A percentile compares a stretch with the other conserved stretches of the same genome.
Evolutionary conservation across 2,888 invertebrate genomes (phyloP).

Genomic region (Cinara cedri): DNA sequence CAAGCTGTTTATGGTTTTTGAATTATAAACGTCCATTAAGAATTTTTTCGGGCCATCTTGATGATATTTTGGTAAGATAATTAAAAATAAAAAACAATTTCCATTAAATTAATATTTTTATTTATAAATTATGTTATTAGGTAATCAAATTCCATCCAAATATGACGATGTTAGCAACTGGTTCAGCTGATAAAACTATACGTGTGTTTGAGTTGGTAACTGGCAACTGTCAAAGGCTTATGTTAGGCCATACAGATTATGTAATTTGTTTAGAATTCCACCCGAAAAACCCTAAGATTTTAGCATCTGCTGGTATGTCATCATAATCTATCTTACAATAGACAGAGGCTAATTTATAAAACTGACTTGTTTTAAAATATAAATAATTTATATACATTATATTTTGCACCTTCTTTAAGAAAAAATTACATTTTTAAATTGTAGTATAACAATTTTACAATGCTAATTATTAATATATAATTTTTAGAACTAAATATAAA

Average conservation of each 20-base stretch:
- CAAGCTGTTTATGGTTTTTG: slow-evolving; percentile 80
- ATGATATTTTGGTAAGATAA: slow-evolving; percentile 79
- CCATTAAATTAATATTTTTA: slow-evolving; percentile 24
- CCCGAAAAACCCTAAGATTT: slow-evolving; percentile 77
- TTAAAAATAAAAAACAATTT: slow-evolving; percentile 9
- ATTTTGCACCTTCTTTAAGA: background rate
- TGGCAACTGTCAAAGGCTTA: slow-evolving; percentile 80
- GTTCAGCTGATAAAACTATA: slow-evolving; percentile 87
- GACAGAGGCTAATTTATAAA: background rate
- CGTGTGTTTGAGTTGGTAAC: slow-evolving; percentile 86
- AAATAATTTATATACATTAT: background rate
- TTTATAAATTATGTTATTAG: slow-evolving; percentile 65
- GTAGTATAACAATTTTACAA: background rate
- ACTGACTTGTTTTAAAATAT: background rate
- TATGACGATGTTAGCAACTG: slow-evolving; percentile 85
- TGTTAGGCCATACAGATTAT: slow-evolving; percentile 75
- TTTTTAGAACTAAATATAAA: background rate
- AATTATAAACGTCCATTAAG: slow-evolving; percentile 83
- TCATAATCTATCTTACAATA: background rate
- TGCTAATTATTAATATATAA: background rate
- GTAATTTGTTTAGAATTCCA: slow-evolving; percentile 82
- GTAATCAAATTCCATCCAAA: slow-evolving; percentile 92
- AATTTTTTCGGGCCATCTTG: slow-evolving; percentile 85
- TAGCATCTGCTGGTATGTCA: slow-evolving; percentile 79
- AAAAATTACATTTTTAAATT: background rate